Percentiles rank a stretch among this genome's conserved stretches.
phyloP scores from a whole-genome alignment of 2,797 vertebrate genomes.

The Gobio occitaniae region DNA sequence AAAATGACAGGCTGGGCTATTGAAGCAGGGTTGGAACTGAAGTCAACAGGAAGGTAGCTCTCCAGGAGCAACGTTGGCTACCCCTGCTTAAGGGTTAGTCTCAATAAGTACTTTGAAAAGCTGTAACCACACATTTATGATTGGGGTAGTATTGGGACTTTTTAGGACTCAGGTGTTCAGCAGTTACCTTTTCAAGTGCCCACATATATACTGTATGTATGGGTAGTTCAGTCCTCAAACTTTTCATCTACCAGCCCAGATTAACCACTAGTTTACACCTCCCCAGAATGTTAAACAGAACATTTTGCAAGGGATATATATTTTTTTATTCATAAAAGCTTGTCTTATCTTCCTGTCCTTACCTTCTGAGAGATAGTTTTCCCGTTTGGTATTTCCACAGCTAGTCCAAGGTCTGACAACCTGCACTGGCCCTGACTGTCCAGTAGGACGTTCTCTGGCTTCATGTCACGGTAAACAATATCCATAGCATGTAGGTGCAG shows the following conservation, averaged over 20 bases:
- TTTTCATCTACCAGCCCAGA: background rate
- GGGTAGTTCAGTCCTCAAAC: background rate
- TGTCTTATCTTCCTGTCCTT: slow-evolving; percentile 51
- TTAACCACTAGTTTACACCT: background rate
- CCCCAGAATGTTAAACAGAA: background rate
- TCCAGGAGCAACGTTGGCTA: background rate
- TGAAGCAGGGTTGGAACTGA: background rate
- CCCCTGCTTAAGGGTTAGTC: background rate
- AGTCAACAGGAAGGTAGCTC: background rate
- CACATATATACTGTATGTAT: background rate
- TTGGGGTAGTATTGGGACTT: no score
- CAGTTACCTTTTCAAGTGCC: background rate
- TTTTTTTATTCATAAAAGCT: background rate
- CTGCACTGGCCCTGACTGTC: slow-evolving; percentile 88
- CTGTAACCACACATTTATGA: background rate
- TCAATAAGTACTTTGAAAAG: background rate
- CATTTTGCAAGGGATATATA: background rate
- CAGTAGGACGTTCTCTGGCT: slow-evolving; percentile 92
- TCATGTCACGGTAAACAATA: slow-evolving; percentile 89
- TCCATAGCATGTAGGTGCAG: slow-evolving; percentile 78
- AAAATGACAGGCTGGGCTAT: background rate
- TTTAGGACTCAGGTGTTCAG: background rate
- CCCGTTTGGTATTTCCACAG: slow-evolving; percentile 81
- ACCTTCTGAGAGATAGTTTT: slow-evolving; percentile 84
- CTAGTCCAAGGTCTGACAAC: slow-evolving; percentile 90